Percentiles rank a stretch among this genome's conserved stretches.
Conservation (phyloP, 2,797 vertebrate genomes). For the Hafferia zeledoni region DNA sequence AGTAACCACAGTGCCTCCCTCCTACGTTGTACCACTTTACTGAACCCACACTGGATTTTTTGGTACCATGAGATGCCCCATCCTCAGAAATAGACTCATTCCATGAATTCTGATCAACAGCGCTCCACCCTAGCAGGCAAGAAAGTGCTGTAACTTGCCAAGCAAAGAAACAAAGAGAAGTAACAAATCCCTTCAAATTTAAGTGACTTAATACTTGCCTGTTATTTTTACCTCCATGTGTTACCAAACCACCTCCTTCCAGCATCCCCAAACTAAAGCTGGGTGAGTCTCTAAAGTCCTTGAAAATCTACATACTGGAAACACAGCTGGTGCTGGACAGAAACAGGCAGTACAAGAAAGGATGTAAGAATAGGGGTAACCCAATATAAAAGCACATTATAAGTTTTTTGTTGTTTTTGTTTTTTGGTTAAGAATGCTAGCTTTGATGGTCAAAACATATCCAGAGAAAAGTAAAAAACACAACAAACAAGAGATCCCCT, state of each 20-base stretch:
- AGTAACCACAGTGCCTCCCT: too few species aligned
- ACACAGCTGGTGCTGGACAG: not conserved
- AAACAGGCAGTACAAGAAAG: not conserved
- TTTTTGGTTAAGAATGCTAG: not conserved
- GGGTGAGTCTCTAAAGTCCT: not conserved
- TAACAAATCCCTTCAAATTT: not conserved
- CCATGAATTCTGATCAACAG: rapidly evolving
- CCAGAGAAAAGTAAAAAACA: not conserved
- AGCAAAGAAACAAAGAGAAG: not conserved
- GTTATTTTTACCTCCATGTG: not conserved
- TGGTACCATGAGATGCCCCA: rapidly evolving
- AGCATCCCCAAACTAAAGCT: not conserved
- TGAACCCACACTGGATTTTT: not conserved
- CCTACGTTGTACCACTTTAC: not conserved
- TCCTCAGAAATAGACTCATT: not conserved
- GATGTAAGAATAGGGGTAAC: not conserved
- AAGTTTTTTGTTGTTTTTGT: not conserved
- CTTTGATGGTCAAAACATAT: not conserved
- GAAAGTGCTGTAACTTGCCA: not conserved
- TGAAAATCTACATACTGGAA: not conserved
- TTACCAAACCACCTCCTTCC: not conserved
- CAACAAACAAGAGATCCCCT: not conserved
- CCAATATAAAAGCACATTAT: not conserved
- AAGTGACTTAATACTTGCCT: not conserved
- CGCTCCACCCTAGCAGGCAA: not conserved